phyloP scores from a whole-genome alignment of 2,797 vertebrate genomes.

The Etheostoma nigrum region DNA sequence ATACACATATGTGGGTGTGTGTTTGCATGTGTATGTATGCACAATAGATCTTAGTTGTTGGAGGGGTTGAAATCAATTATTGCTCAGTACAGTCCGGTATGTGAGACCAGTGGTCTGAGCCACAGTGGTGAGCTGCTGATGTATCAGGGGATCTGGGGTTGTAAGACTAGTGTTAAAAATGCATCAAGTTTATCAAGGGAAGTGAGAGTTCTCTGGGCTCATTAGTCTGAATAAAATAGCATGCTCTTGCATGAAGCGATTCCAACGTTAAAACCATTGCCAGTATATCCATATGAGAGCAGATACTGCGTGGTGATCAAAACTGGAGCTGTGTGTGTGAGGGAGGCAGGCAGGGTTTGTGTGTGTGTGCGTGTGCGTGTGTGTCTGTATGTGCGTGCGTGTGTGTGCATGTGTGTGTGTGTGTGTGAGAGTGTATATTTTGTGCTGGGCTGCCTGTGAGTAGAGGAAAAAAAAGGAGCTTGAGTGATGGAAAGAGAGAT shows the following conservation, averaged over 20 bases:
- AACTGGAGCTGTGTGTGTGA: constrained; percentile 65
- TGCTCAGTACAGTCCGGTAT: constrained; percentile 50
- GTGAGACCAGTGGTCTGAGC: constrained; percentile 62
- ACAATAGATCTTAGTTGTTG: constrained; percentile 23
- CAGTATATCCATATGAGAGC: constrained; percentile 83
- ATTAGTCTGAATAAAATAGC: constrained; percentile 85
- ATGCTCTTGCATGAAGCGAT: constrained; percentile 78
- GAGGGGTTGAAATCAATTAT: constrained; percentile 51
- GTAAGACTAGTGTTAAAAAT: constrained; percentile 84
- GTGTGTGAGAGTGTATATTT: constrained; percentile 41
- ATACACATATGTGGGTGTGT: constrained; percentile 20
- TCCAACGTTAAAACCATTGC: constrained; percentile 76
- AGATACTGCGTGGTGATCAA: constrained; percentile 81
- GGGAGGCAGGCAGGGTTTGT: constrained; percentile 3
- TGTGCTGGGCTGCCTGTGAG: constrained; percentile 59
- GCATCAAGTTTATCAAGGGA: constrained; percentile 84
- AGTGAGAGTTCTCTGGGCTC: constrained; percentile 81
- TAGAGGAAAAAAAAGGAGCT: constrained; percentile 49
- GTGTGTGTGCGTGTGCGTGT: background rate
- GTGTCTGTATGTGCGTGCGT: constrained; percentile 15
- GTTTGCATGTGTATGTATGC: constrained; percentile 25
- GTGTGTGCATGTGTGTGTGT: constrained; percentile 16
- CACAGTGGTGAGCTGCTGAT: constrained; percentile 58
- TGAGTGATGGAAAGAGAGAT: constrained; percentile 75
- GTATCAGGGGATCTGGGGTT: constrained; percentile 63